Evolutionary conservation across 2,888 invertebrate genomes (phyloP), one percentile per base, ranked within the genome.

Genomic region (Apotomis betuletana): DNA sequence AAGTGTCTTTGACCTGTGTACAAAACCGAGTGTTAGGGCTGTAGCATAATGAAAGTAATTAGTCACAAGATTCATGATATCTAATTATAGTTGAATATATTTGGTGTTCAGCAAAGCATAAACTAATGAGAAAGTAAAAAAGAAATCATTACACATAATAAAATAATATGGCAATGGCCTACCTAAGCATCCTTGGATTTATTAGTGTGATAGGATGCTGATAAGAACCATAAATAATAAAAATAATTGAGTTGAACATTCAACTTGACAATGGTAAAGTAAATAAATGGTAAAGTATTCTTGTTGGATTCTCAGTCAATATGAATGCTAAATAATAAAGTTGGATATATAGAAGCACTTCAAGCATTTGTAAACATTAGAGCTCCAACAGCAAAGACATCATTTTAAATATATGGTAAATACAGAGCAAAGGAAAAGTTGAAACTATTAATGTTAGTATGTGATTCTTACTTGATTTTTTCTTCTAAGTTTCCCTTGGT

Each of bases 401-500:
- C 15, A 10, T 15, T 67, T 15, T 15, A 4, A 59, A 41, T 41
- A 58, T 3, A 46, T 44, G 55, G 54, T 55, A 62, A 69, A 62
- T 27, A 65, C 36, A 61, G 13, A 60, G 4, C 49, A 61, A 27
- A 38, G 12, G 44, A 38, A 44, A 9, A 62, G 10, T 12, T 12
- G 46, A 5, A 65, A 3, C n/a, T 55, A n/a, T 12, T 27, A 27
- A 41, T 69, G 13, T 62, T 62, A 63, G 36, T 52, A 46, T 27
- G 27, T 44, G 54, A 57, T 70, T 78, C 89, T 93, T 87, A 95
- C 96, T 95, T 95, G 76, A 97, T 96, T 94, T 97, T 97, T 87
- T 98, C 98, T 78, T 98, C 97, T 76, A 95, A 94, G 64, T 95
- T 96, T 69, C 98, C 98, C 81, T 96, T 96, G 5, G 98, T 98